Percentiles rank a stretch among this genome's conserved stretches.
Evolutionary conservation across 2,888 invertebrate species (phyloP).

Genomic region (Lutraria lutraria): DNA sequence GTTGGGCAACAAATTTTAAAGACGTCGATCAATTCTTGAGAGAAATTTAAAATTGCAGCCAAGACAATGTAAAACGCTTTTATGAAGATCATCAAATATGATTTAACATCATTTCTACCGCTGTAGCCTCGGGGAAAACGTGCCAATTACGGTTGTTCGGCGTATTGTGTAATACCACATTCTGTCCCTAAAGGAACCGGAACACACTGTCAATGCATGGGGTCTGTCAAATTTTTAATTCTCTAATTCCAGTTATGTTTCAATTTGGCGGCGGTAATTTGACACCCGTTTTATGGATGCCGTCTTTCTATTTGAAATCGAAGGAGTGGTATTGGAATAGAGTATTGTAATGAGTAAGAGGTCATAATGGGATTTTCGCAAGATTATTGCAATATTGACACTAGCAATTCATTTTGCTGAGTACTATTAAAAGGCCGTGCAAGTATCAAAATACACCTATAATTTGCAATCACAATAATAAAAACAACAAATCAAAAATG

Average conservation of each 20-base stretch:
- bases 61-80: constrained; percentile 21
- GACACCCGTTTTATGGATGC: constrained; percentile 12
- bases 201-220: neutral
- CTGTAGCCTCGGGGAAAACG: constrained; percentile 12
- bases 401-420: neutral
- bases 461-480: neutral
- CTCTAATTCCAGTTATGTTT: neutral
- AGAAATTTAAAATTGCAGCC: constrained; percentile 29
- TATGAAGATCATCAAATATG: constrained; percentile 25
- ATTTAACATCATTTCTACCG: constrained; percentile 6
- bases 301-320: neutral
- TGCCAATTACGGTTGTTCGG: constrained; percentile 16
- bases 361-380: neutral
- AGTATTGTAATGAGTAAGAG: neutral
- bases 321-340: neutral
- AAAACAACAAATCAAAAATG: neutral
- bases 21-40: constrained; percentile 39
- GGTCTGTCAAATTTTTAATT: constrained; percentile 7
- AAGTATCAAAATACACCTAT: neutral
- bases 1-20: constrained; percentile 43
- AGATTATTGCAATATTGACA: neutral
- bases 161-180: constrained; percentile 1
- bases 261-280: neutral
- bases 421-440: neutral
- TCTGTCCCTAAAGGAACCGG: neutral